Evolutionary conservation across 2,888 invertebrate species (phyloP), one percentile per base, ranked within the genome.

Genomic region (Rotaria sp.): DNA sequence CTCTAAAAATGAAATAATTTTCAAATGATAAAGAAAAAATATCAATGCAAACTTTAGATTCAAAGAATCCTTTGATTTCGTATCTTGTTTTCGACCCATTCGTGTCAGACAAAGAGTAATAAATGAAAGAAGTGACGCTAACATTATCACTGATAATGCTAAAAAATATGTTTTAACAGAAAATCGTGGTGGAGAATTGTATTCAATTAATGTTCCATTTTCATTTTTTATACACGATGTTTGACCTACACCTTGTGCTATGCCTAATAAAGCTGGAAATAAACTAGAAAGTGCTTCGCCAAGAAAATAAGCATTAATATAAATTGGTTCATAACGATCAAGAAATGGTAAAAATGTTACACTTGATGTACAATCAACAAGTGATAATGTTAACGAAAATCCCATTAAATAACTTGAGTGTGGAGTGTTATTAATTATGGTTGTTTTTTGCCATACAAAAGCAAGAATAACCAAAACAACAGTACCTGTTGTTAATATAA

Each of bases 271-370:
- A 10, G 84, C 84, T 84, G 84, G 84, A 13, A 84, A 26, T 55
- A 84, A 84, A n/a, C 26, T 38, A 0, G 84, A 52, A 15, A 84
- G 52, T 38, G 52, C 55, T 84, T 84, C 84, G 38, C 84, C 84
- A 35, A 52, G 7, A 38, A 84, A 84, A 52, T 35, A 50, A 4
- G 84, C 84, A 50, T 50, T 55, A 0, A 84, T 10, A 38, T 84
- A 84, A 21, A 50, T 30, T 35, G 84, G 52, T 38, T 84, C 55
- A 55, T 84, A 84, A 84, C 84, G 84, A 52, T 84, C 45, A 35
- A 84, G 35, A 55, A 52, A 84, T 55, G 84, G 84, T 21, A 52
- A 50, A 52, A 84, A 84, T 84, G 55, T 55, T 7, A 84, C 84
- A 45, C 41, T 50, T n/a, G 84, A 84, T 45, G 52, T 55, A 55